Base-by-base conservation (phyloP, 2,113 vertebrate species). In the Rhinogobius similis region DNA sequence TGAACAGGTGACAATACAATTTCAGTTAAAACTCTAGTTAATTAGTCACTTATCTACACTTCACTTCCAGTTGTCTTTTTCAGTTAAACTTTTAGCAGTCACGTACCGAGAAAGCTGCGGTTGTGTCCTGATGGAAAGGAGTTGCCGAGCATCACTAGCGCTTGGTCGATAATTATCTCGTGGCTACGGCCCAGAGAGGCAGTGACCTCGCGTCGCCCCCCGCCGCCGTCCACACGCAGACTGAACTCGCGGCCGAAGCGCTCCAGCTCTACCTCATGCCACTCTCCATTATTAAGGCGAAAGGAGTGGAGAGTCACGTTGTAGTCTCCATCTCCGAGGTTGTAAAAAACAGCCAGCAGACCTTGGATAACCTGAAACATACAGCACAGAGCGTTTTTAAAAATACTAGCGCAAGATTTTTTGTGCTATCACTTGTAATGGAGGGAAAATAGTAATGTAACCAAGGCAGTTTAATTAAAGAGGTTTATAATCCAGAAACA, bases 251-350 rank as follows among this genome's bases (percentile, higher is more conserved):
- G 93, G 76, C 94, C 94, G 0, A 89, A 92, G 39, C 95, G 94
- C 77, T 96, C 94, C 87, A 96, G 73, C 75, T 92, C 90, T 79
- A 95, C 78, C 18, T 93, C 91, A 18, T 96, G 93, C 96, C 96
- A 97, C 58, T 96, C 94, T 21, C 96, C 95, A 1, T 95, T 93
- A 73, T 94, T 89, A 27, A 96, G 81, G 48, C 70, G 93, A 78
- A 92, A 91, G 76, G 88, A 90, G 20, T 93, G 89, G 78, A 96
- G 92, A 0, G 89, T 94, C 44, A 96, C 56, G 81, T 93, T 92
- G 76, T 90, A 91, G 63, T 94, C 91, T 23, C 95, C 95, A 36
- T 97, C 95, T 24, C 95, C 95, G 6, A 96, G 91, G 87, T 96
- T 96, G 89, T 94, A 96, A 16, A 93, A 94, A 73, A 94, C 94